Conservation (phyloP, 2,797 vertebrate species). For the Sorex maritimensis region DNA sequence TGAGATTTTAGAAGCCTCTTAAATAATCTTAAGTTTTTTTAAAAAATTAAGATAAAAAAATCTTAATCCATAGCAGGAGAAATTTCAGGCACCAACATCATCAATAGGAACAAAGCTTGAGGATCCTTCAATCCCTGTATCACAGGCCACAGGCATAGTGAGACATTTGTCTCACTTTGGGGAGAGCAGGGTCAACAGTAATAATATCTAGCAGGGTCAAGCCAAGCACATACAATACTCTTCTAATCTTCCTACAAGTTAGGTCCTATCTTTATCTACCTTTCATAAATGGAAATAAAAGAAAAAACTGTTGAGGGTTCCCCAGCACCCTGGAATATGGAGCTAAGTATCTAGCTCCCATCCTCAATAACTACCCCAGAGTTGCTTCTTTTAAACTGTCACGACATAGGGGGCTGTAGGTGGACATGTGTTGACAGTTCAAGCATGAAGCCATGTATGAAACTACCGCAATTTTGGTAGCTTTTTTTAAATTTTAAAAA, state of each 20-base stretch:
- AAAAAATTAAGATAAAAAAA: too few relatives aligned
- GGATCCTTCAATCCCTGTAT: background rate
- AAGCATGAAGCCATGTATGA: background rate
- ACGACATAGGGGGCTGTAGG: background rate
- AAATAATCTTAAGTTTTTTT: too few relatives aligned
- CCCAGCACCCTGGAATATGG: background rate
- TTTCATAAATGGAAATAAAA: background rate
- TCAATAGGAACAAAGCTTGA: background rate
- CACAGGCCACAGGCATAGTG: background rate
- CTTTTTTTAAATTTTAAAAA: background rate
- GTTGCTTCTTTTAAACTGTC: background rate
- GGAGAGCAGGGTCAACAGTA: background rate
- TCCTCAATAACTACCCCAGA: background rate
- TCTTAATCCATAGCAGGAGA: background rate
- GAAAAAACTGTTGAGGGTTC: background rate
- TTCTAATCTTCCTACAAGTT: slow-evolving; percentile 31
- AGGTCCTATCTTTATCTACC: background rate
- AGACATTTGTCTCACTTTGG: background rate
- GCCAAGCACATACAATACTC: background rate
- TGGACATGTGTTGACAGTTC: background rate
- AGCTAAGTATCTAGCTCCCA: background rate
- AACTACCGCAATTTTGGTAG: background rate
- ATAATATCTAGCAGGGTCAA: background rate
- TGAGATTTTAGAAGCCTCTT: too few relatives aligned
- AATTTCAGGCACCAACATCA: background rate